These are phyloP conservation scores for Phrynocephalus forsythii DNA, from an alignment of 2,797 vertebrate species.

Conservation along the genomic window DNA sequence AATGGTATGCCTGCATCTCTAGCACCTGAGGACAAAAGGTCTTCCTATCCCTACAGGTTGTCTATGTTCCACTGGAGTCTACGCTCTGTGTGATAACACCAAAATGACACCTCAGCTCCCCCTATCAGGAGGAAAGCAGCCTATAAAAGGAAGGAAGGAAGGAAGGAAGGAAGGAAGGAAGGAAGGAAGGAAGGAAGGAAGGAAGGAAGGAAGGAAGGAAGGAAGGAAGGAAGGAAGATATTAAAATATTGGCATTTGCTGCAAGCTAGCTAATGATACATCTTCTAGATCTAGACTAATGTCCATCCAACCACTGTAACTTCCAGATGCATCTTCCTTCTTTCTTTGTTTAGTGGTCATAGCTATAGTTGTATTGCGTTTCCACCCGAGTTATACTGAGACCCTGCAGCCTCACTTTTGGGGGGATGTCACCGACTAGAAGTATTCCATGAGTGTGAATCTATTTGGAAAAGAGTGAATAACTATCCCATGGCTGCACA, in stretches of 20 bases:
- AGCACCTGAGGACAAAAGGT: not conserved
- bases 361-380: not conserved
- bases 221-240: too few relatives aligned
- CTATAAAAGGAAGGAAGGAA: too few relatives aligned
- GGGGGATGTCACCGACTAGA: not conserved
- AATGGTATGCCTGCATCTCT: not conserved
- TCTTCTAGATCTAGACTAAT: not conserved
- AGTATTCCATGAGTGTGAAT: not conserved
- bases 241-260: too few relatives aligned
- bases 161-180: too few relatives aligned
- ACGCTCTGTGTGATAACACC: not conserved
- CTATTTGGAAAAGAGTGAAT: not conserved
- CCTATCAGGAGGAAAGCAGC: too few relatives aligned
- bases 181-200: too few relatives aligned
- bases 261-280: too few relatives aligned
- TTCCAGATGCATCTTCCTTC: not conserved
- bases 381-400: not conserved
- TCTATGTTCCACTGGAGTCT: not conserved
- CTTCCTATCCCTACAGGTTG: not conserved
- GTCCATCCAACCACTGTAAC: not conserved
- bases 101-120: not conserved
- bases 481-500: not conserved
- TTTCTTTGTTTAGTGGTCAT: too few relatives aligned
- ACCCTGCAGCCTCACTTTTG: not conserved
- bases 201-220: too few relatives aligned